Percentiles rank a stretch among this genome's conserved stretches.
phyloP scores from a whole-genome alignment of 2,888 invertebrate genomes.

The Lumbricus terrestris region DNA sequence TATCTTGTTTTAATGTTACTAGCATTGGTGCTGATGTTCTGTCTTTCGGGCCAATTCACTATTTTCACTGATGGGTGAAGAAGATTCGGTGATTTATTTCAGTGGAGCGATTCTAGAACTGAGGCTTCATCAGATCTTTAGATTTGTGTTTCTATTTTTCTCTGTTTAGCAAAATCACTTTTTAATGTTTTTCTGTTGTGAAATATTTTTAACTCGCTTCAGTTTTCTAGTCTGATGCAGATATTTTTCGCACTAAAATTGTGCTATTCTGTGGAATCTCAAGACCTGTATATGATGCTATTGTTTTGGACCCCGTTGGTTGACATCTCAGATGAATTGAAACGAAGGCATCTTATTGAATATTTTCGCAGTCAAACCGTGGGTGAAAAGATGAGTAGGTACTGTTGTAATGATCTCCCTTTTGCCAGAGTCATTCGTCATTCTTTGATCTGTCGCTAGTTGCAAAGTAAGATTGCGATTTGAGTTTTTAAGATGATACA shows the following conservation, averaged over 20 bases:
- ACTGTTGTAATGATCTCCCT: not conserved
- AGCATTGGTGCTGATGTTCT: not conserved
- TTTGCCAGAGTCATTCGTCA: not conserved
- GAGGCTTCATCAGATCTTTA: not conserved
- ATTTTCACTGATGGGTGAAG: not conserved
- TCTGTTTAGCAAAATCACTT: not conserved
- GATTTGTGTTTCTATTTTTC: not conserved
- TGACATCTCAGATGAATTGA: not conserved
- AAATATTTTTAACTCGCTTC: not conserved
- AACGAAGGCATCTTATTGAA: not conserved
- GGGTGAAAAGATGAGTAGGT: not conserved
- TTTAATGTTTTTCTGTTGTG: not conserved
- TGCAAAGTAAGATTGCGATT: not conserved
- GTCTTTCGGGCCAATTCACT: not conserved
- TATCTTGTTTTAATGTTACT: not conserved
- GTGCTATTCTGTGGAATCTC: not conserved
- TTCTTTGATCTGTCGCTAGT: not conserved
- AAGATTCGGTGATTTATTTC: not conserved
- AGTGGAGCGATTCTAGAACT: not conserved
- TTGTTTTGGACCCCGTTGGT: not conserved
- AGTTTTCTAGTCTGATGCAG: not conserved
- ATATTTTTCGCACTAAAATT: not conserved
- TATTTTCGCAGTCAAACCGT: not conserved
- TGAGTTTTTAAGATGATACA: not conserved
- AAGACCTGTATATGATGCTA: not conserved